Percentiles rank a stretch among this genome's conserved stretches.
Evolutionary conservation across 2,797 vertebrate genomes (phyloP).

Genomic region (Myoxocephalus aenaeus): DNA sequence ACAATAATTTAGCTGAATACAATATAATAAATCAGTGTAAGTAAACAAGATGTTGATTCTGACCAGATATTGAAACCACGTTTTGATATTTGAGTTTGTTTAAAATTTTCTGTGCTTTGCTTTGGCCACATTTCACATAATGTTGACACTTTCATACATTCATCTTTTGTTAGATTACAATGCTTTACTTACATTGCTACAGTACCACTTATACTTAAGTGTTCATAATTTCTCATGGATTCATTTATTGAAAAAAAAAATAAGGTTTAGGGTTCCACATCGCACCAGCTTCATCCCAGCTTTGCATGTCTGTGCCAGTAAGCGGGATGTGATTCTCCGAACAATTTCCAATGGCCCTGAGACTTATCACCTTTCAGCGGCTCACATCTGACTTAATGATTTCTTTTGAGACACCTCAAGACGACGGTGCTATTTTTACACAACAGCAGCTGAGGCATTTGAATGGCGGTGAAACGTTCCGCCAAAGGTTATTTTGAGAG

Average conservation of each 20-base stretch:
- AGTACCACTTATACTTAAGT: not conserved
- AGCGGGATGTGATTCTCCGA: slow-evolving; percentile 31
- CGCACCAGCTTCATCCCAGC: slow-evolving; percentile 12
- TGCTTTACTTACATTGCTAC: not conserved
- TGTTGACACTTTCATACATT: not conserved
- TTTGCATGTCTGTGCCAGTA: slow-evolving; percentile 42
- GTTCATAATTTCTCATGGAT: not conserved
- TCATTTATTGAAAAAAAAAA: not conserved
- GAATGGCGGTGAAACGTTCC: slow-evolving; percentile 62
- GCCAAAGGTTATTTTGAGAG: slow-evolving; percentile 82
- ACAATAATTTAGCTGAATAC: not conserved
- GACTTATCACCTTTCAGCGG: slow-evolving; percentile 66
- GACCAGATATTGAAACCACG: not conserved
- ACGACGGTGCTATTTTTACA: slow-evolving; percentile 78
- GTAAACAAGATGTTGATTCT: not conserved
- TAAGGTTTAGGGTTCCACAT: slow-evolving; percentile 24
- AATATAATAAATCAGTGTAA: not conserved
- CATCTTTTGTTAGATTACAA: not conserved
- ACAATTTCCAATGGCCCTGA: slow-evolving; percentile 19
- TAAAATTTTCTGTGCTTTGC: not conserved
- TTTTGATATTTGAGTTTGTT: not conserved
- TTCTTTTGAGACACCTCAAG: slow-evolving; percentile 75
- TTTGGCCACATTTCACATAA: not conserved
- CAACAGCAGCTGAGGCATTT: slow-evolving; percentile 80
- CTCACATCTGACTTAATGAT: slow-evolving; percentile 68